These are phyloP conservation scores for Pholis gunnellus DNA, from an alignment of 2,113 vertebrate genomes.

Conservation along the genomic window DNA sequence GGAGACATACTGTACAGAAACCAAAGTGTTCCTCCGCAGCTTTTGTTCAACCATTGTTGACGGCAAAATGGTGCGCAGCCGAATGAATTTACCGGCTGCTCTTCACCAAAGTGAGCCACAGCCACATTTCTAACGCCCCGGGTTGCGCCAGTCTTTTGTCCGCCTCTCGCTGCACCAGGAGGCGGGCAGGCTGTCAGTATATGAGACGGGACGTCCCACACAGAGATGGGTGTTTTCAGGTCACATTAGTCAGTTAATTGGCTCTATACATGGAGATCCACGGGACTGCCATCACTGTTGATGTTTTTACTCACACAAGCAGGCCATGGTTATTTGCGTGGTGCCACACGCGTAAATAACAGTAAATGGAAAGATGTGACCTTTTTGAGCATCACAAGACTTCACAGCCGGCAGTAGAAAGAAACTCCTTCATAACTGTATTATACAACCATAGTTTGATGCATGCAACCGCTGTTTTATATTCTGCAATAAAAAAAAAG, in stretches of 20 bases:
- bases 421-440: not conserved
- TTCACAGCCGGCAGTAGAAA: not conserved
- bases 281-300: not conserved
- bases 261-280: not conserved
- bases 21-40: constrained; percentile 11
- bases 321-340: not conserved
- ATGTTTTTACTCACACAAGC: not conserved
- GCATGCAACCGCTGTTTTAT: not conserved
- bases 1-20: constrained; percentile 36
- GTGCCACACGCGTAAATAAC: not conserved
- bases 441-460: not conserved
- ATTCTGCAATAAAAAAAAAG: not conserved
- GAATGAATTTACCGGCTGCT: not conserved
- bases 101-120: constrained; percentile 7
- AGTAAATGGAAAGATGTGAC: constrained; percentile 18
- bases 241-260: not conserved
- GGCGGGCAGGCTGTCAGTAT: constrained; percentile 34
- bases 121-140: constrained; percentile 1
- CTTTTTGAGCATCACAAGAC: constrained; percentile 24
- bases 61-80: constrained; percentile 4
- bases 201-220: constrained; percentile 63
- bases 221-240: constrained; percentile 21
- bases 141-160: constrained; percentile 58
- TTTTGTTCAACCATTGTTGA: constrained; percentile 11
- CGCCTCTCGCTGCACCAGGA: constrained; percentile 30